These are phyloP conservation scores for Erpobdella octoculata DNA, from an alignment of 2,888 invertebrate species.

Conservation along the genomic window DNA sequence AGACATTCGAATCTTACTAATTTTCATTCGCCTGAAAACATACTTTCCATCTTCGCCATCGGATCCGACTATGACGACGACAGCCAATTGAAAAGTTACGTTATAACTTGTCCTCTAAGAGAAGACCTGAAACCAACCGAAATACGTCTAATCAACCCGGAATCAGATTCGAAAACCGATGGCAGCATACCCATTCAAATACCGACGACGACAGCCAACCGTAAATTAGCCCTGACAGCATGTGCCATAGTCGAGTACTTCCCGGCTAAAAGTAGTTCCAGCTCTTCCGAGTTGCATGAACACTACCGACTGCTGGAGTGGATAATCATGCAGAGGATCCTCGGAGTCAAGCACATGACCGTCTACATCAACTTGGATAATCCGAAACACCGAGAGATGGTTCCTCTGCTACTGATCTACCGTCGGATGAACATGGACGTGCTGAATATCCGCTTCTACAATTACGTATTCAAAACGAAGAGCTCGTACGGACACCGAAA, in stretches of 20 bases:
- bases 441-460: neutral
- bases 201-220: too few species aligned
- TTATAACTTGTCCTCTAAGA: neutral
- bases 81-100: neutral
- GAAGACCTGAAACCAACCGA: too few species aligned
- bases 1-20: too few species aligned
- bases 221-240: too few species aligned
- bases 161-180: too few species aligned
- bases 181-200: too few species aligned
- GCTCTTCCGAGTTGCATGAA: neutral
- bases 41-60: too few species aligned
- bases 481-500: neutral
- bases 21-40: too few species aligned
- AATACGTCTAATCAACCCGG: too few species aligned
- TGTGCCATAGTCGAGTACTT: neutral
- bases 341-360: conserved; percentile 12
- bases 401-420: neutral
- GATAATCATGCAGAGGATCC: conserved; percentile 19
- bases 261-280: neutral
- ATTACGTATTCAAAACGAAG: neutral
- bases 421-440: neutral
- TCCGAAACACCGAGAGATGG: neutral
- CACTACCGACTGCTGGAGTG: conserved; percentile 18
- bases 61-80: too few species aligned
- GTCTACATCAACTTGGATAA: conserved; percentile 10